Evolutionary conservation across 2,888 invertebrate genomes (phyloP), one percentile per base, ranked within the genome.

Genomic region (Euzophera pinguis): DNA sequence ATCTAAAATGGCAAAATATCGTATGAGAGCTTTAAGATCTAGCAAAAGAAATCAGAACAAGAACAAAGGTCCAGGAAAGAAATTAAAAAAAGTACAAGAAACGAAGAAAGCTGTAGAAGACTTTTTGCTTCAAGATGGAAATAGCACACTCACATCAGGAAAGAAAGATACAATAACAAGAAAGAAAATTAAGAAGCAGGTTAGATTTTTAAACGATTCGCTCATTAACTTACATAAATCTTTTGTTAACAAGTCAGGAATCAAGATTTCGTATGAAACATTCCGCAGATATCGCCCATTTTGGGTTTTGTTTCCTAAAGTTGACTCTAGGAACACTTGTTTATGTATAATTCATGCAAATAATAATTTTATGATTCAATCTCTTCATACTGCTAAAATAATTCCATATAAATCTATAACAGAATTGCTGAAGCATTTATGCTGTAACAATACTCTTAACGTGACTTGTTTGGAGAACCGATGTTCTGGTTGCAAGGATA

Each of bases 81-180:
- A 38, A 38, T 4, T 12, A 1, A 38, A n/a, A 4, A 42, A n/a
- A 41, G 37, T 35, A 47, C 32, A 52, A 51, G 12, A 34, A 22
- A 13, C 7, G 34, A 42, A 13, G 42, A 50, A 37, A 29, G 22
- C 38, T 13, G 22, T 55, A 17, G 41, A 39, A 14, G 47, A 55
- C 9, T 58, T 55, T 54, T 55, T 56, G 17, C 16, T 42, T 22
- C 17, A 57, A 45, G 59, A 60, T 50, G 56, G 52, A 52, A 34
- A 47, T 47, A 56, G 57, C 39, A 34, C 53, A 50, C 27, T 55
- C 4, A 57, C 56, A 13, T 41, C 59, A 16, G 57, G 59, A 22
- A 57, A 53, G 41, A 59, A 57, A 55, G 55, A 55, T 35, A 53
- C 53, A 8, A 53, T 53, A 7, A 47, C 55, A 5, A 47, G 50